Conservation (phyloP, 2,888 invertebrate species). For the Mylabris sibirica region DNA sequence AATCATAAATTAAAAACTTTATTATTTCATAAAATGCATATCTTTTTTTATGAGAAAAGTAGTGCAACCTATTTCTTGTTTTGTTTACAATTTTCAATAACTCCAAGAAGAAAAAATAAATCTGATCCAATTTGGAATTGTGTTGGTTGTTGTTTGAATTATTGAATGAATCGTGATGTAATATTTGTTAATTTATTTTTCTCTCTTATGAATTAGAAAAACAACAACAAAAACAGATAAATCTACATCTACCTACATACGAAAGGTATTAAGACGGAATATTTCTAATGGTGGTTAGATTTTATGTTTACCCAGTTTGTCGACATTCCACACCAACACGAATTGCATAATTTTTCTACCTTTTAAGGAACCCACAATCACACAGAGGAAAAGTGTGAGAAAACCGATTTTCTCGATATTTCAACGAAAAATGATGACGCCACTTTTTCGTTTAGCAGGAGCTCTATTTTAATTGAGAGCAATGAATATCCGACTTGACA, state of each 20-base stretch:
- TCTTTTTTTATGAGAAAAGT: background rate
- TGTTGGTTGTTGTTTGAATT: background rate
- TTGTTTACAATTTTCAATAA: background rate
- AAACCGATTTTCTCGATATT: background rate
- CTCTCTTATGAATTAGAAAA: slow-evolving; percentile 4
- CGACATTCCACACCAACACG: slow-evolving; percentile 33
- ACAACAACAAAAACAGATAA: background rate
- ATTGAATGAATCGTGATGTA: background rate
- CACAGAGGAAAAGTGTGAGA: background rate
- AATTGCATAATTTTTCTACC: slow-evolving; percentile 23
- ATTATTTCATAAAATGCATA: background rate
- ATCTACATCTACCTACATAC: slow-evolving; percentile 3
- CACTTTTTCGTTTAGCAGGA: background rate
- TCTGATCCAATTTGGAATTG: background rate
- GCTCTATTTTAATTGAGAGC: background rate
- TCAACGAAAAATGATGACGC: background rate
- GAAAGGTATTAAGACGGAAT: background rate
- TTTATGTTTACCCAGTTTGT: slow-evolving; percentile 25
- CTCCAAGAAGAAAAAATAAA: background rate
- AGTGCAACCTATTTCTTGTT: slow-evolving; percentile 8
- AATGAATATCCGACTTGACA: no score
- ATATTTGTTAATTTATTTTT: background rate
- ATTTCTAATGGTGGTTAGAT: slow-evolving; percentile 24
- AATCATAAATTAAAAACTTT: background rate
- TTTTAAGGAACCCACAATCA: background rate